Evolutionary conservation across 2,888 invertebrate genomes (phyloP).

Genomic region (Agrotis puta): DNA sequence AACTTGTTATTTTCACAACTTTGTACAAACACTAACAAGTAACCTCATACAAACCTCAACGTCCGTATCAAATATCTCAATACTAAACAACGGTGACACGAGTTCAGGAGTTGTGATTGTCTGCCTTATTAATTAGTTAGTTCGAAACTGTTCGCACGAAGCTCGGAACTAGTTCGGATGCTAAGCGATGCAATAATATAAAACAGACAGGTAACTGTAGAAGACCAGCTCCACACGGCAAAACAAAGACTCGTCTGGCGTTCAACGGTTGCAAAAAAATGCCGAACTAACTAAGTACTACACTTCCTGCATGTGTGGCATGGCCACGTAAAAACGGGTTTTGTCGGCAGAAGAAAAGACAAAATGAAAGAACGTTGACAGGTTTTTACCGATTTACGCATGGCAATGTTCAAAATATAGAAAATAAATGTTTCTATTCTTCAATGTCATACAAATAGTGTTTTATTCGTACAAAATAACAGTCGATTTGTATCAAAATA

Average conservation of each 20-base stretch:
- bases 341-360: too few species aligned
- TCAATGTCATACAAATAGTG: too few species aligned
- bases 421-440: too few species aligned
- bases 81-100: slow-evolving; percentile 16
- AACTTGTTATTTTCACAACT: too few species aligned
- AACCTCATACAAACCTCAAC: neutral
- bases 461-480: too few species aligned
- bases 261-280: neutral
- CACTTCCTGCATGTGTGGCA: neutral
- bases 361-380: too few species aligned
- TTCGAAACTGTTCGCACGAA: slow-evolving; percentile 17
- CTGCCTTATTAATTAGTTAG: slow-evolving; percentile 46
- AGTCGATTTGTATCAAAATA: too few species aligned
- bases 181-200: slow-evolving; percentile 9
- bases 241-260: neutral
- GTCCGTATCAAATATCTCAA: slow-evolving; percentile 17
- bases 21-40: neutral
- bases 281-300: too few species aligned
- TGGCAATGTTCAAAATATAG: too few species aligned
- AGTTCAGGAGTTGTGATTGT: slow-evolving; percentile 45
- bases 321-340: too few species aligned
- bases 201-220: neutral
- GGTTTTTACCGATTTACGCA: too few species aligned
- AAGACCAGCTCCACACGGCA: neutral
- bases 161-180: slow-evolving; percentile 21